Evolutionary conservation across 2,797 vertebrate species (phyloP).

Genomic region (Gambusia yucatana): DNA sequence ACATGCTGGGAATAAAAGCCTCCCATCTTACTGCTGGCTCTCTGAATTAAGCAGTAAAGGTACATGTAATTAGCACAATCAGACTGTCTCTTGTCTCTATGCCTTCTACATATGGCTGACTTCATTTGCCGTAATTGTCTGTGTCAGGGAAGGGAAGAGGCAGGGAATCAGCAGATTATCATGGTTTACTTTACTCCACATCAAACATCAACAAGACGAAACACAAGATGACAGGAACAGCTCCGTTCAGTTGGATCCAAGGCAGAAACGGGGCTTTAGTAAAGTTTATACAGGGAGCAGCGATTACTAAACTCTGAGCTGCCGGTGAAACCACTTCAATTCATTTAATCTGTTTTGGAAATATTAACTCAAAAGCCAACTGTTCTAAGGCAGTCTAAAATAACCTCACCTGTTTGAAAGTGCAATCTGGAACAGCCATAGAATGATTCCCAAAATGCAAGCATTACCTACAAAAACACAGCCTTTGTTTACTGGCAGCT

Average conservation of each 20-base stretch:
- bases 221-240: conserved; percentile 25
- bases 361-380: conserved; percentile 43
- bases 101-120: conserved; percentile 67
- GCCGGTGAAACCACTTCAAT: conserved; percentile 30
- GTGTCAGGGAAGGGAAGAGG: conserved; percentile 56
- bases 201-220: conserved; percentile 61
- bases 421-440: conserved; percentile 43
- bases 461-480: conserved; percentile 27
- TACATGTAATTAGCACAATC: conserved; percentile 71
- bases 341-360: conserved; percentile 55
- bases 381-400: conserved; percentile 23
- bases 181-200: conserved; percentile 66
- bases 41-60: conserved; percentile 59
- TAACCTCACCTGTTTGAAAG: conserved; percentile 46
- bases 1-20: conserved; percentile 68
- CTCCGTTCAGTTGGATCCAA: conserved; percentile 30
- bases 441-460: conserved; percentile 34
- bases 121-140: conserved; percentile 66
- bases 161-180: conserved; percentile 56
- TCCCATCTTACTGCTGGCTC: conserved; percentile 45
- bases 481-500: conserved; percentile 53
- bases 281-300: conserved; percentile 43
- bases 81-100: conserved; percentile 61
- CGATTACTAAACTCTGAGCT: conserved; percentile 42
- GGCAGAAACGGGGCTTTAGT: conserved; percentile 26